Conservation (phyloP, 1,140 invertebrate genomes). For the Ips nitidus region DNA sequence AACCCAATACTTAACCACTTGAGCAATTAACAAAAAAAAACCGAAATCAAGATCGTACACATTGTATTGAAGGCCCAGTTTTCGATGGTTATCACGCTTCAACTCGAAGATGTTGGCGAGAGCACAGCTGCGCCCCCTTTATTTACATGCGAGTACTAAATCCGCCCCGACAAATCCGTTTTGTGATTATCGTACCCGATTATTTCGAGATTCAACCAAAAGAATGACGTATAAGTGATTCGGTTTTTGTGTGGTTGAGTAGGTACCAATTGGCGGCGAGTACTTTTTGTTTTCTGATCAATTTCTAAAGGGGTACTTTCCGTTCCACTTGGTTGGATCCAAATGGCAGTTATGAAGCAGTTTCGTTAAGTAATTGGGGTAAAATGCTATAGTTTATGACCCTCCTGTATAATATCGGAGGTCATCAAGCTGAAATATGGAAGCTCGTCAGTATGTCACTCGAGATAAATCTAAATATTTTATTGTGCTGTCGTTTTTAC, state of each 20-base stretch:
- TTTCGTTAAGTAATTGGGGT: background rate
- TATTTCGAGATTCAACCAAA: background rate
- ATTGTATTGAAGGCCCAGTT: no score
- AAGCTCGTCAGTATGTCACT: background rate
- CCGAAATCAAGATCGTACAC: no score
- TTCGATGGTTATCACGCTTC: background rate
- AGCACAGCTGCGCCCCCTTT: background rate
- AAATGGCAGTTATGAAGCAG: background rate
- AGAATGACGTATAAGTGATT: constrained; percentile 5
- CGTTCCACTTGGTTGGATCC: background rate
- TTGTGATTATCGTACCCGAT: constrained; percentile 5
- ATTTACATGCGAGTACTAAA: constrained; percentile 5
- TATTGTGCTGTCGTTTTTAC: background rate
- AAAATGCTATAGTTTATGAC: background rate
- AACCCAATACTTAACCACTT: no score
- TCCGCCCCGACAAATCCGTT: background rate
- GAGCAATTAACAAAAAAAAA: no score
- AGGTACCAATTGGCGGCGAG: background rate
- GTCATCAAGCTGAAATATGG: background rate
- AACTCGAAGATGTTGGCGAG: background rate
- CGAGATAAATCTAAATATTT: background rate
- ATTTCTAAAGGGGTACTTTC: background rate
- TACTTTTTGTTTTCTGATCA: constrained; percentile 1
- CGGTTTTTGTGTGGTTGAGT: constrained; percentile 1
- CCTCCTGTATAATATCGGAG: background rate